Evolutionary conservation across 2,113 vertebrate species (phyloP).

Genomic region (Corydoras maculifer): DNA sequence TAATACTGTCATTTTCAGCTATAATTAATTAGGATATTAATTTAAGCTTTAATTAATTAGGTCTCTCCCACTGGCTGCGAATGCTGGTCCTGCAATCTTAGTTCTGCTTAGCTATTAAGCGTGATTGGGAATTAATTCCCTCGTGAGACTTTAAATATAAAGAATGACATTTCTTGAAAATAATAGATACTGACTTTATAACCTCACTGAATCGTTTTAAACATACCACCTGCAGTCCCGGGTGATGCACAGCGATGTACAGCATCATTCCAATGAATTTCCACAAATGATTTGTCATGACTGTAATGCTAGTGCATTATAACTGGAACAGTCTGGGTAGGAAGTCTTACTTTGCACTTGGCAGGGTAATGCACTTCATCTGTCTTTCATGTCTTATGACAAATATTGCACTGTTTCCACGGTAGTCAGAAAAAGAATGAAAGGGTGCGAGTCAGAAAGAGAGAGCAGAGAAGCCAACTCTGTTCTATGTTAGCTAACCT

Average conservation of each 20-base stretch:
- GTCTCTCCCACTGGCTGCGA: no score
- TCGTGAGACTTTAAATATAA: no score
- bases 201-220: no score
- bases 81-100: no score
- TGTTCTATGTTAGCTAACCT: conserved; percentile 11
- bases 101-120: no score
- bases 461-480: background rate
- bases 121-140: no score
- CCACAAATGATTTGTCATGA: background rate
- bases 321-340: conserved; percentile 1
- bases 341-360: conserved; percentile 11
- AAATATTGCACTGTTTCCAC: conserved; percentile 17
- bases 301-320: background rate
- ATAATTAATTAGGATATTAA: no score
- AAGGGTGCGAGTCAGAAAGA: background rate
- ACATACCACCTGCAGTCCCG: no score
- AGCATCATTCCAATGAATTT: background rate
- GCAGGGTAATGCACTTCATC: conserved; percentile 18
- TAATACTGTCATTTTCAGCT: no score
- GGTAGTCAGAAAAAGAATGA: background rate
- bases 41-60: no score
- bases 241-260: background rate
- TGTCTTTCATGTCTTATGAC: conserved; percentile 37
- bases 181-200: no score
- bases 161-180: no score